phyloP scores from a whole-genome alignment of 53 echinoderm and acorn worm genomes.

The Henricia sp. region DNA sequence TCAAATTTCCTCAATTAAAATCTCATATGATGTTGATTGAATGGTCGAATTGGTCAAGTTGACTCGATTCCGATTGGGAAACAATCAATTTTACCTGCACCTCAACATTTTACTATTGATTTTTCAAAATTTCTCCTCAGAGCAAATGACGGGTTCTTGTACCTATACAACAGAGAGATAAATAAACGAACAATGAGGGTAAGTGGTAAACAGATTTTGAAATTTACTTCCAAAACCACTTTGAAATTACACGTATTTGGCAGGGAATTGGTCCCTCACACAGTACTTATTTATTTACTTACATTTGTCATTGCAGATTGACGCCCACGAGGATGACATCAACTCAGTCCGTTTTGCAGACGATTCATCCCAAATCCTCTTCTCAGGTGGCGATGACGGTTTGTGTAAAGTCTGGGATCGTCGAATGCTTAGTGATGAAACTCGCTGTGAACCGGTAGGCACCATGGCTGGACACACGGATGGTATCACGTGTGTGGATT shows the following conservation, averaged over 20 bases:
- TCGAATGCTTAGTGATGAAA: constrained; percentile 80
- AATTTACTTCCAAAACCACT: neutral
- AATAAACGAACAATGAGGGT: constrained; percentile 88
- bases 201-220: constrained; percentile 36
- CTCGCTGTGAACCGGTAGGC: constrained; percentile 76
- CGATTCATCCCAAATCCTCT: constrained; percentile 85
- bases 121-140: too few relatives aligned
- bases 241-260: neutral
- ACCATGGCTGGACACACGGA: constrained; percentile 91
- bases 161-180: constrained; percentile 92
- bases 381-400: constrained; percentile 96
- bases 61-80: too few relatives aligned
- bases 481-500: constrained; percentile 91
- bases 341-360: constrained; percentile 96
- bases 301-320: constrained; percentile 64
- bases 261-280: too few relatives aligned
- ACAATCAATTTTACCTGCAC: too few relatives aligned
- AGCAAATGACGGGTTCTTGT: constrained; percentile 94
- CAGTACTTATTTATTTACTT: too few relatives aligned
- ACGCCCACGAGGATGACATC: constrained; percentile 95
- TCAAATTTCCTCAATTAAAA: too few relatives aligned
- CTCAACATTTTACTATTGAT: too few relatives aligned
- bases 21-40: too few relatives aligned
- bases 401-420: constrained; percentile 98
- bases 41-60: too few relatives aligned